These are phyloP conservation scores for Myoxocephalus aenaeus DNA, from an alignment of 2,797 vertebrate genomes.

Conservation along the genomic window DNA sequence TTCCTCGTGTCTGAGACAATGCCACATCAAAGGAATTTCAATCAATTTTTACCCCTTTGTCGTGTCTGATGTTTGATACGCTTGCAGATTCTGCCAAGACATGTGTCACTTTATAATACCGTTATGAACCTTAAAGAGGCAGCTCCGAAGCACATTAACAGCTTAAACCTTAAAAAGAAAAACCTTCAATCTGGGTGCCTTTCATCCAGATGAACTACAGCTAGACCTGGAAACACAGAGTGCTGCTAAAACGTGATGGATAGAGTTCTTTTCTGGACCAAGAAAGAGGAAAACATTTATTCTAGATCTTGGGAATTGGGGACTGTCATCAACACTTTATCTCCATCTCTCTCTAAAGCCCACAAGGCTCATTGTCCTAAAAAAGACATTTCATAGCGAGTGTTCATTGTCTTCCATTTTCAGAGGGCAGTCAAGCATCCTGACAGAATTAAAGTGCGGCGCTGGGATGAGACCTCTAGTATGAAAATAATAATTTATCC, in stretches of 20 bases:
- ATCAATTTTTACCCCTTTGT: conserved; percentile 57
- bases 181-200: conserved; percentile 26
- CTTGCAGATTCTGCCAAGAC: conserved; percentile 41
- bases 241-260: conserved; percentile 63
- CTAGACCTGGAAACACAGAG: conserved; percentile 37
- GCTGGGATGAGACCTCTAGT: conserved; percentile 35
- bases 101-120: conserved; percentile 43
- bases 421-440: conserved; percentile 55
- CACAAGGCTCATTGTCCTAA: conserved; percentile 76
- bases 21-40: conserved; percentile 68
- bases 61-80: conserved; percentile 38
- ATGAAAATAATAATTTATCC: conserved; percentile 49
- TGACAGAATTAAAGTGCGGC: conserved; percentile 44
- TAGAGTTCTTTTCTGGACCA: conserved; percentile 54
- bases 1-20: conserved; percentile 73
- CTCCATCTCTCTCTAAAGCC: conserved; percentile 69
- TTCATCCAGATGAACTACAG: conserved; percentile 40
- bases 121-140: conserved; percentile 28
- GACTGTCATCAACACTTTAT: conserved; percentile 71
- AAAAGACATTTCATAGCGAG: conserved; percentile 65
- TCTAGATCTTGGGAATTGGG: conserved; percentile 72
- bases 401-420: conserved; percentile 63
- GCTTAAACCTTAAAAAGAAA: conserved; percentile 37
- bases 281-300: conserved; percentile 69
- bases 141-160: conserved; percentile 19